phyloP scores from a whole-genome alignment of 2,797 vertebrate species.

The Poeciliopsis gracilis region DNA sequence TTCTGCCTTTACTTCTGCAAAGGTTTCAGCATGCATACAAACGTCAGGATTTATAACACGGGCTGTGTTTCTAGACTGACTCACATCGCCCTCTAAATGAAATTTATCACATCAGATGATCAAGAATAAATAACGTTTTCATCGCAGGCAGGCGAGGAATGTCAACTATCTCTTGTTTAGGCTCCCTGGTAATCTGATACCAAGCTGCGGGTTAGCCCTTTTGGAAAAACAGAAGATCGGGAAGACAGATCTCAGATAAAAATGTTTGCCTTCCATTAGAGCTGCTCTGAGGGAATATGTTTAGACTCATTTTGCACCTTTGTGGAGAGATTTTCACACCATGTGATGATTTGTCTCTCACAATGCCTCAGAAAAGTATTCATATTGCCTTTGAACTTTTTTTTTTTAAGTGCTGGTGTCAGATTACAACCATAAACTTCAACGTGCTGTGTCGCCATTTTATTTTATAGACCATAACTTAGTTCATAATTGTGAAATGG shows the following conservation, averaged over 20 bases:
- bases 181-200: constrained; percentile 1
- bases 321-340: neutral
- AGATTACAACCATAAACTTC: neutral
- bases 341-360: neutral
- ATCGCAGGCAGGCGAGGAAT: constrained; percentile 3
- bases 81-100: neutral
- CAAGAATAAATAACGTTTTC: constrained; percentile 1
- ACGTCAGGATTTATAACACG: neutral
- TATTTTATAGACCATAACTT: neutral
- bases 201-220: neutral
- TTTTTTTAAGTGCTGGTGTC: neutral
- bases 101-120: neutral
- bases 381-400: neutral
- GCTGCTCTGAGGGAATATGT: neutral
- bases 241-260: constrained; percentile 1
- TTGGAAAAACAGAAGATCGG: neutral
- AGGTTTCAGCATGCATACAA: neutral
- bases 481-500: neutral
- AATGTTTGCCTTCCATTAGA: neutral
- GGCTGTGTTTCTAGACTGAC: neutral
- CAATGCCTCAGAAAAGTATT: neutral
- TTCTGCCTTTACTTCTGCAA: neutral
- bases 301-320: neutral
- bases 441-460: neutral
- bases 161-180: constrained; percentile 2